Percentiles rank a stretch among this genome's conserved stretches.
phyloP scores from a whole-genome alignment of 2,797 vertebrate genomes.

The Rhabdophis nuchalis region DNA sequence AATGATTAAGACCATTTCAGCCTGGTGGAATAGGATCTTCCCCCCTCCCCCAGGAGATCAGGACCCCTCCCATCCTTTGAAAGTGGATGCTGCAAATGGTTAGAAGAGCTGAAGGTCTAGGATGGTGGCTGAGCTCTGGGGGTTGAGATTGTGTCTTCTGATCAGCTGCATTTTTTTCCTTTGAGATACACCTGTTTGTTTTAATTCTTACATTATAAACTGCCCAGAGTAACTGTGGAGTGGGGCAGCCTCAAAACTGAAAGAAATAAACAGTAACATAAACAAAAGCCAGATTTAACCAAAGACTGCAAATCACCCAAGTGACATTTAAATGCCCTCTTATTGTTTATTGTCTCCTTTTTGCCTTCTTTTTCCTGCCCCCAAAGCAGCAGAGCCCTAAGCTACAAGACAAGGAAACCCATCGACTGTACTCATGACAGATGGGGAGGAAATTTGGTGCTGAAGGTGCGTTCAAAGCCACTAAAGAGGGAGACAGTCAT shows the following conservation, averaged over 20 bases:
- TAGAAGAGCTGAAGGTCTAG: neutral
- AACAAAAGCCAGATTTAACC: neutral
- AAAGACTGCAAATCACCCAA: slow-evolving; percentile 63
- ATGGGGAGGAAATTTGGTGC: neutral
- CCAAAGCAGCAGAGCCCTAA: neutral
- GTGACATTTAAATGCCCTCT: slow-evolving; percentile 47
- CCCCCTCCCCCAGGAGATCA: neutral
- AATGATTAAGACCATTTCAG: neutral
- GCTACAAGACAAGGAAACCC: neutral
- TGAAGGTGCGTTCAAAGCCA: slow-evolving; percentile 9
- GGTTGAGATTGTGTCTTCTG: neutral
- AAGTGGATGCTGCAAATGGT: neutral
- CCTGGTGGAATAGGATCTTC: neutral
- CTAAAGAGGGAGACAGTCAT: slow-evolving; percentile 9
- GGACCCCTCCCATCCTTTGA: neutral
- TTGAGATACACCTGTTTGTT: neutral
- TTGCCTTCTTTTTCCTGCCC: slow-evolving; percentile 20
- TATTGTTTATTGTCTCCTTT: neutral
- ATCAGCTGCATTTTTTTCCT: neutral
- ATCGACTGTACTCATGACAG: neutral
- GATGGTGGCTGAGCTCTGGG: neutral
- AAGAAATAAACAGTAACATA: neutral
- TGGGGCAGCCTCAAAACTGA: neutral
- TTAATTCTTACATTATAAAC: neutral
- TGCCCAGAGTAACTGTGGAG: neutral